Conservation (phyloP, 2,888 invertebrate species). For the Malachius bipustulatus region DNA sequence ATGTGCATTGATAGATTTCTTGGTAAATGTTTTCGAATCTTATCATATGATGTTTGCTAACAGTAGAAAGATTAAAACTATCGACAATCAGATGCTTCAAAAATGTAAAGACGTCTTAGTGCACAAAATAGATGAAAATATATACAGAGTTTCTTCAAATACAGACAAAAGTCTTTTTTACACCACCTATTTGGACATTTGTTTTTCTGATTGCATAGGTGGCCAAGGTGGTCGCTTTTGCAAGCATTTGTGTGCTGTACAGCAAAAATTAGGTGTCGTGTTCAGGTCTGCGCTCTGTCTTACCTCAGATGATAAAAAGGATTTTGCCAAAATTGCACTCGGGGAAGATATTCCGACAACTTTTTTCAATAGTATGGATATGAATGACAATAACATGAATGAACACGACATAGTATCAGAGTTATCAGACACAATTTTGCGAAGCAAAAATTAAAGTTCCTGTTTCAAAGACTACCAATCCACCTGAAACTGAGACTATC, state of each 20-base stretch:
- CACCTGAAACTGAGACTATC: constrained; percentile 2
- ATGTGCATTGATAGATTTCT: constrained; percentile 13
- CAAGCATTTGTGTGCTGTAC: constrained; percentile 3
- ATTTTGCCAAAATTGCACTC: background rate
- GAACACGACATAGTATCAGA: too few relatives aligned
- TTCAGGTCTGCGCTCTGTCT: constrained; percentile 1
- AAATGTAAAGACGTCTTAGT: constrained; percentile 3
- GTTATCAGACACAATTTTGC: too few relatives aligned
- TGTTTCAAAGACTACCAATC: background rate
- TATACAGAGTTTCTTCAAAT: constrained; percentile 1
- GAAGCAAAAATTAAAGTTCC: background rate
- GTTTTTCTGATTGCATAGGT: background rate
- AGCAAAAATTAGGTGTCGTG: constrained; percentile 3
- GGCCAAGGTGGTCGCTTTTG: constrained; percentile 2
- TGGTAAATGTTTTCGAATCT: constrained; percentile 2
- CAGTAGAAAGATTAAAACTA: background rate
- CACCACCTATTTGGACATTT: constrained; percentile 1
- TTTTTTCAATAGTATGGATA: constrained; percentile 1
- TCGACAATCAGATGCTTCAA: constrained; percentile 1
- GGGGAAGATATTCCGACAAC: constrained; percentile 2
- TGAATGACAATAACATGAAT: too few relatives aligned
- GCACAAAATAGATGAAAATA: constrained; percentile 1
- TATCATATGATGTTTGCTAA: constrained; percentile 4
- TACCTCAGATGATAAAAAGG: constrained; percentile 1
- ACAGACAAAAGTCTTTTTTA: background rate